phyloP scores from a whole-genome alignment of 2,888 invertebrate species.

The Neoscelio sp. region DNA sequence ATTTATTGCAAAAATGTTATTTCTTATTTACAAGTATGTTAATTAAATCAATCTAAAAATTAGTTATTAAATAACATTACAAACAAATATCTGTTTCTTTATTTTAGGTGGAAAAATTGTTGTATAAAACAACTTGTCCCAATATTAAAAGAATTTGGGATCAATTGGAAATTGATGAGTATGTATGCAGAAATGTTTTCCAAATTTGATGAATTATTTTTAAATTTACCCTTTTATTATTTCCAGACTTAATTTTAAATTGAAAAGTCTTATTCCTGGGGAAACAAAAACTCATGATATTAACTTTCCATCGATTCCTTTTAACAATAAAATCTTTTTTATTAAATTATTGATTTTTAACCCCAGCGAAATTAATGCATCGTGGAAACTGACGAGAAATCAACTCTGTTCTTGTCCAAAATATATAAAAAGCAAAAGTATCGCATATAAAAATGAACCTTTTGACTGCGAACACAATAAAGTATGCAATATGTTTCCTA shows the following conservation, averaged over 20 bases:
- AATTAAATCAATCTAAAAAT: constrained; percentile 5
- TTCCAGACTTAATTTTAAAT: constrained; percentile 76
- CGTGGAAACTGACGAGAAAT: constrained; percentile 76
- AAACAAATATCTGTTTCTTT: too few species aligned
- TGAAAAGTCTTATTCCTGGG: constrained; percentile 72
- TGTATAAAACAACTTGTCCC: constrained; percentile 72
- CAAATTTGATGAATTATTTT: too few species aligned
- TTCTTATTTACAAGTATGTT: constrained; percentile 79
- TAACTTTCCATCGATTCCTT: constrained; percentile 76
- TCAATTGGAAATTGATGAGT: constrained; percentile 81
- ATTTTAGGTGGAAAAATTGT: constrained; percentile 79
- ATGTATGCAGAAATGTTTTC: too few species aligned
- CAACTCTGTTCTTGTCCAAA: constrained; percentile 79
- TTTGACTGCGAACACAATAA: constrained; percentile 81
- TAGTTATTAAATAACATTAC: too few species aligned
- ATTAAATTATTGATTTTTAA: constrained; percentile 78
- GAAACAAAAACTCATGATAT: constrained; percentile 73
- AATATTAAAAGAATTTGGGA: constrained; percentile 81
- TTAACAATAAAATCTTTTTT: constrained; percentile 73
- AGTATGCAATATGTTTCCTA: constrained; percentile 76
- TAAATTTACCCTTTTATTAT: constrained; percentile 30
- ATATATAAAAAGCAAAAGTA: constrained; percentile 68
- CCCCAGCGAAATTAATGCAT: constrained; percentile 72
- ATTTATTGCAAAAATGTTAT: constrained; percentile 78
- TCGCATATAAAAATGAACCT: constrained; percentile 74